A percentile compares a stretch with the other conserved stretches of the same genome.
Conservation (phyloP, 2,888 invertebrate genomes). For the Diarsia dahlii region DNA sequence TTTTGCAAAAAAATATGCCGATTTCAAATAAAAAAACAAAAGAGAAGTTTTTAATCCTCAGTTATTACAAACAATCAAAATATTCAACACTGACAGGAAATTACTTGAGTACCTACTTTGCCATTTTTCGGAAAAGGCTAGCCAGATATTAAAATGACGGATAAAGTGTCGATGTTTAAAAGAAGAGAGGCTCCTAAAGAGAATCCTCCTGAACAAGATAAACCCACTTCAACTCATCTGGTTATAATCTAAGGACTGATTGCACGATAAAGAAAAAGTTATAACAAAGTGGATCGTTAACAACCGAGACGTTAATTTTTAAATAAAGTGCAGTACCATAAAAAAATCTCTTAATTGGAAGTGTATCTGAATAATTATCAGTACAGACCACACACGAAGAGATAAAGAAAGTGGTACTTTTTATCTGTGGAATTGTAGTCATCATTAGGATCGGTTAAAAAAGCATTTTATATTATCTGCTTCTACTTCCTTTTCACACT, state of each 20-base stretch:
- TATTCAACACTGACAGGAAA: too few relatives aligned
- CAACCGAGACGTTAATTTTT: constrained; percentile 42
- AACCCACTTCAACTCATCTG: too few relatives aligned
- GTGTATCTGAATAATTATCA: constrained; percentile 55
- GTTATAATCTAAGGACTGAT: too few relatives aligned
- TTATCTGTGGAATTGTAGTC: constrained; percentile 26
- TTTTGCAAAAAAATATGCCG: too few relatives aligned
- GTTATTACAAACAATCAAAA: too few relatives aligned
- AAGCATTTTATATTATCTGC: neutral
- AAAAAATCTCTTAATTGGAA: constrained; percentile 40
- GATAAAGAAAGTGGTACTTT: constrained; percentile 21
- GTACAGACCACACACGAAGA: constrained; percentile 56
- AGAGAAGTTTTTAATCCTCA: neutral
- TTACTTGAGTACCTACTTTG: too few relatives aligned
- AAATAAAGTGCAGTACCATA: constrained; percentile 45
- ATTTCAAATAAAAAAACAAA: neutral
- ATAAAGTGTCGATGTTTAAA: too few relatives aligned
- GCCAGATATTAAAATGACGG: too few relatives aligned
- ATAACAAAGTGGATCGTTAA: constrained; percentile 41
- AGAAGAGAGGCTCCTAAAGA: too few relatives aligned
- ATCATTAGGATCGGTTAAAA: constrained; percentile 20
- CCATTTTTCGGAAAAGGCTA: too few relatives aligned
- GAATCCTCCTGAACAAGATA: too few relatives aligned
- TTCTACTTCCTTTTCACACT: neutral
- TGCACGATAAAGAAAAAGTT: neutral